Evolutionary conservation across 2,113 vertebrate genomes (phyloP).

Genomic region (Trochalopteron elliotii): DNA sequence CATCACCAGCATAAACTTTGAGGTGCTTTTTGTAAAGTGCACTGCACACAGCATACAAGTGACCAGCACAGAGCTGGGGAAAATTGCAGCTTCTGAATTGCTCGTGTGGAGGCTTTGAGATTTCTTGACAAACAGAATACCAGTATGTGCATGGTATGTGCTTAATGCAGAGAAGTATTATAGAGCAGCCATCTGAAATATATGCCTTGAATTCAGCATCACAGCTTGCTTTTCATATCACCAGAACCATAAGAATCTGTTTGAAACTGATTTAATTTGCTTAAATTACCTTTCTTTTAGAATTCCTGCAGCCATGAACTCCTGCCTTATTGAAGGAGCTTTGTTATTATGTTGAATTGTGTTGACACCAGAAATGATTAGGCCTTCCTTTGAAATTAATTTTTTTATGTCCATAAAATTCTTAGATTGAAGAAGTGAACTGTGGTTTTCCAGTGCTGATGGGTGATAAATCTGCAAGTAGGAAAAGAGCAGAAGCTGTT

Average conservation of each 20-base stretch:
- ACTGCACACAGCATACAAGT: not conserved
- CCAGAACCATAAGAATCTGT: not conserved
- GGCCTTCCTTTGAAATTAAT: not conserved
- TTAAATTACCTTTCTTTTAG: slow-evolving; percentile 11
- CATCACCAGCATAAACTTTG: not conserved
- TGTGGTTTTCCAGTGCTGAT: not conserved
- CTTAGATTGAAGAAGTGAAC: not conserved
- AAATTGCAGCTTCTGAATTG: not conserved
- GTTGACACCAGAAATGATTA: not conserved
- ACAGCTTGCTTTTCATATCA: not conserved
- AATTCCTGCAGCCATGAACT: not conserved
- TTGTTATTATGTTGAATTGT: not conserved
- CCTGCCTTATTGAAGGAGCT: not conserved
- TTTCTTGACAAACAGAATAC: not conserved
- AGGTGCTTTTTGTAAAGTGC: not conserved
- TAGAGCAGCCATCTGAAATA: not conserved
- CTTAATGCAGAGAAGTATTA: not conserved
- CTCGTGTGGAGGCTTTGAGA: not conserved
- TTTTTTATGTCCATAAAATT: slow-evolving; percentile 5
- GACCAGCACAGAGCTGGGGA: not conserved
- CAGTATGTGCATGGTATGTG: not conserved
- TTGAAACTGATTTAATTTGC: slow-evolving; percentile 32
- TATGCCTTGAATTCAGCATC: not conserved
- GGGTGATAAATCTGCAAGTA: slow-evolving; percentile 1
- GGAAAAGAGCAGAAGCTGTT: not conserved